Base-by-base conservation (phyloP, 1,140 invertebrate genomes). In the Chironomus striatipennis region DNA sequence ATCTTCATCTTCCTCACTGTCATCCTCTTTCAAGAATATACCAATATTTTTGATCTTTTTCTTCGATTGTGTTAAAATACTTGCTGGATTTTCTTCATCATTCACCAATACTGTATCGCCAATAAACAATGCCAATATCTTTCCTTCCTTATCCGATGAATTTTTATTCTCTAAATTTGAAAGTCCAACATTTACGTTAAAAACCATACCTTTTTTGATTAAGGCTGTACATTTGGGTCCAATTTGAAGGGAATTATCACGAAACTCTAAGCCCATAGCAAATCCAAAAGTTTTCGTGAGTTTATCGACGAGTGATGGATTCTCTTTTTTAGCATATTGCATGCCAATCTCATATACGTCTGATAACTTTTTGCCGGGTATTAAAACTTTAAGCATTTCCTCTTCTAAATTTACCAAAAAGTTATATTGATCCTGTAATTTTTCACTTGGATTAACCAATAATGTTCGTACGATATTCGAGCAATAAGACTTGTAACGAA, bases 401-500 rank as follows among this genome's bases (percentile, higher is more conserved):
- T 98, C 96, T 84, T 99, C 93, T n/a, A 98, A 83, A 80, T 89
- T 90, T 1, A 98, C 81, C 70, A 99, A 83, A 81, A 98, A 96
- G 79, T 97, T 96, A 80, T 99, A 99, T 83, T 95, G 94, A 76
- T 91, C 90, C 86, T 96, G 85, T 78, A 90, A 82, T 76, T 84
- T 81, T 81, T 91, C 92, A 1, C 91, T 91, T 7, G 98, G 98
- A 85, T 98, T 97, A 0, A 99, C 96, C 77, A 99, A 84, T 75
- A 99, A 85, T n/a, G 98, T 99, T 74, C 98, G 88, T 12, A 97
- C 94, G 78, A 99, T 94, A 82, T 99, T 99, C 0, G 98, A 97
- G 84, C 98, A 99, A 80, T 99, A 99, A 0, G 92, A 95, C 82
- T 98, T 98, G 83, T 98, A 99, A 74, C 98, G 86, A 15, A 91